Conservation (phyloP, 2,888 invertebrate species). For the Stenolophus ochropezus region DNA sequence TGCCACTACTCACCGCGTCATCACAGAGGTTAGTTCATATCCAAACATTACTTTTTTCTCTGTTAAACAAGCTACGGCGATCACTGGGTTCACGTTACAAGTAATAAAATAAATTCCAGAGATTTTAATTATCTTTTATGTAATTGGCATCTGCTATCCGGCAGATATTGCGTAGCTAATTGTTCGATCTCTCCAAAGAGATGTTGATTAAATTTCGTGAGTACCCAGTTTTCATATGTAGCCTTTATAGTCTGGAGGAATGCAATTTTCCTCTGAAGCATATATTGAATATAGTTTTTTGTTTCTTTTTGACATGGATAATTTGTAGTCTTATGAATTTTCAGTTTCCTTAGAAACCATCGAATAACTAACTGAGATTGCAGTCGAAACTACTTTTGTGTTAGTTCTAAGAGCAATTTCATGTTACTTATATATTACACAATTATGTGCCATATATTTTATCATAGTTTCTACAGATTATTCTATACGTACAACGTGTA, state of each 20-base stretch:
- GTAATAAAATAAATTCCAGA: slow-evolving; percentile 8
- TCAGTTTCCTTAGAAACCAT: slow-evolving; percentile 27
- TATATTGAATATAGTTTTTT: slow-evolving; percentile 29
- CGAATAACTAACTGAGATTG: slow-evolving; percentile 30
- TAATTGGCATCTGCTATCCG: slow-evolving; percentile 13
- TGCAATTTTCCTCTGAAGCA: slow-evolving; percentile 36
- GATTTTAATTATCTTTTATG: slow-evolving; percentile 17
- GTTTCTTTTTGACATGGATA: slow-evolving; percentile 17
- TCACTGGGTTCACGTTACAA: not conserved
- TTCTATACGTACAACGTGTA: not conserved
- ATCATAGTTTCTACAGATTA: not conserved
- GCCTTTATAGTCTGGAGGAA: slow-evolving; percentile 37
- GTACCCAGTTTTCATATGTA: slow-evolving; percentile 35
- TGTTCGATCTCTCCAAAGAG: slow-evolving; percentile 3
- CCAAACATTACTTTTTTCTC: not conserved
- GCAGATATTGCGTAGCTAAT: slow-evolving; percentile 36
- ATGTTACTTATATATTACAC: slow-evolving; percentile 12
- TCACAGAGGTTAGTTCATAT: slow-evolving; percentile 44
- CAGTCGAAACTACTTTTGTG: slow-evolving; percentile 25
- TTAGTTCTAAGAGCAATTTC: slow-evolving; percentile 25
- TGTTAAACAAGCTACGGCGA: not conserved
- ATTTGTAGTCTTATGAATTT: slow-evolving; percentile 41
- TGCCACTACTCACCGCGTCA: slow-evolving; percentile 23
- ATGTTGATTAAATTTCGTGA: slow-evolving; percentile 40
- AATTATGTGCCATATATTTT: slow-evolving; percentile 14